These are phyloP conservation scores for Perca fluviatilis DNA, from an alignment of 2,113 vertebrate species.

Conservation along the genomic window DNA sequence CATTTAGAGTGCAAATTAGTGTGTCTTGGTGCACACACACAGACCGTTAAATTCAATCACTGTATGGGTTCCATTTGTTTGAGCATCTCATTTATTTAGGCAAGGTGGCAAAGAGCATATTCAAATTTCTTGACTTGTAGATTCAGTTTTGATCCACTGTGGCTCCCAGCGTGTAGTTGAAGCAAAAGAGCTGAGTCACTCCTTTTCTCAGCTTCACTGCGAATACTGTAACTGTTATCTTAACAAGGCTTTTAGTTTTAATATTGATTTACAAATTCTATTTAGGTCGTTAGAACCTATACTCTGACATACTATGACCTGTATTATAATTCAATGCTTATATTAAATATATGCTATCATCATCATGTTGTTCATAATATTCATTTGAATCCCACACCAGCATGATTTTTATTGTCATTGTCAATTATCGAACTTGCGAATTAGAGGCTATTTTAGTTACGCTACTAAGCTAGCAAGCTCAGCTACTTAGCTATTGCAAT, in stretches of 20 bases:
- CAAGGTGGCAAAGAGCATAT: slow-evolving; percentile 3
- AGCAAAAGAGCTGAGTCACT: background rate
- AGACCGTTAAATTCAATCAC: slow-evolving; percentile 37
- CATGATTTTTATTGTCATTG: background rate
- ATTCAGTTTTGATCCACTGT: slow-evolving; percentile 16
- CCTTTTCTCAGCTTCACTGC: background rate
- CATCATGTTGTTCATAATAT: background rate
- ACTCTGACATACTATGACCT: background rate
- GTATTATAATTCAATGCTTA: background rate
- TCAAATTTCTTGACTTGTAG: slow-evolving; percentile 30
- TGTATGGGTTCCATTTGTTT: slow-evolving; percentile 42
- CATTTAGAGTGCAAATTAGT: slow-evolving; percentile 48
- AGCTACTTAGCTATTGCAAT: background rate
- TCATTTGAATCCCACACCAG: background rate
- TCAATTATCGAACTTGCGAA: background rate
- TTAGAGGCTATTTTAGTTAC: background rate
- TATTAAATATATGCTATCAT: background rate
- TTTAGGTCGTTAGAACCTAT: background rate
- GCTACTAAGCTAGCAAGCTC: background rate
- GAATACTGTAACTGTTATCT: background rate
- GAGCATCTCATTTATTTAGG: slow-evolving; percentile 29
- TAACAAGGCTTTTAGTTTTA: background rate
- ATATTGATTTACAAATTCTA: background rate
- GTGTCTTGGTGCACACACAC: background rate
- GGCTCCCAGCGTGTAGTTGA: background rate